Evolutionary conservation across 2,113 vertebrate genomes (phyloP), one percentile per base, ranked within the genome.

Genomic region (Scolopax mira): DNA sequence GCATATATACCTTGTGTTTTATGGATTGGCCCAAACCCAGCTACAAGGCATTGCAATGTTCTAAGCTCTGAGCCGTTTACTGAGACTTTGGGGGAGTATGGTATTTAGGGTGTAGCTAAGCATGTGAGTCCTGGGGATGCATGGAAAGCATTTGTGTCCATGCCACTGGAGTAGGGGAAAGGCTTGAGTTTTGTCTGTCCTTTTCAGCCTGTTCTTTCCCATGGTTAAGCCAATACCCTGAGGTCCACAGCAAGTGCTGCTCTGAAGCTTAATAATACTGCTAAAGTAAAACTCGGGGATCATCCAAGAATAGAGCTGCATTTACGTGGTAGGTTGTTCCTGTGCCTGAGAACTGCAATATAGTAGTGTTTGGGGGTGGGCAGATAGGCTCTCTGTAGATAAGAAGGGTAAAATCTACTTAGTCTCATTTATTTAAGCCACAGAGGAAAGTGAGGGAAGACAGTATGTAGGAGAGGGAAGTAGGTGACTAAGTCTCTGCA

Each of bases 281-380:
- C 64, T 89, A 10, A 17, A 42, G 22, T 71, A 44, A 25, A 52
- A 71, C 28, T 37, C 0, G 0, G 9, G 30, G 13, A 13, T 51
- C 28, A n/a, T 57, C 25, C 5, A 25, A 41, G 28, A 72, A 12
- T 16, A 22, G 48, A 62, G 7, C 33, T 82, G 28, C 4, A 3
- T 72, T 90, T 88, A 27, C 1, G 1, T 48, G 44, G 6, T 19
- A 7, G 12, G 31, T 27, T 1, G 4, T 75, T 90, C 35, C n/a
- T 55, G 15, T 66, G 37, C 21, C 19, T 15, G 27, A 31, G 42
- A 37, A 4, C 9, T 37, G 54, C 31, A 13, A 3, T 54, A 0
- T 51, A 1, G 37, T 31, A 5, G 23, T 51, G 21, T 61, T 33
- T 51, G 33, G 13, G 24, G 9, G 18, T 66, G 24, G 21, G 16